Conservation (phyloP, 2,797 vertebrate genomes). For the Silurus lanzhouensis region DNA sequence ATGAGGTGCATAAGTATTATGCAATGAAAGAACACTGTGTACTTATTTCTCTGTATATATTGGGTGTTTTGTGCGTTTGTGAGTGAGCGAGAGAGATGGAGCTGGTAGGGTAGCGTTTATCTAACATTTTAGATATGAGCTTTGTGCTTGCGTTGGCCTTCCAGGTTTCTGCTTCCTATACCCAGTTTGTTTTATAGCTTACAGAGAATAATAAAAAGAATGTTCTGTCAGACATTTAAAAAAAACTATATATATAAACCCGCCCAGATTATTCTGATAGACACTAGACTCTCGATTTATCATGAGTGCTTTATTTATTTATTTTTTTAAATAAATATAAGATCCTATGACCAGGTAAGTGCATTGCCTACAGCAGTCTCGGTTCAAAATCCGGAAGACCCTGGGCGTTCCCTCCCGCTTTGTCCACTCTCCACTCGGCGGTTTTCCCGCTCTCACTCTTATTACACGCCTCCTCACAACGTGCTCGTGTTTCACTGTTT, state of each 20-base stretch:
- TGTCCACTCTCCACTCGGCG: slow-evolving; percentile 6
- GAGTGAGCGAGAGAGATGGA: background rate
- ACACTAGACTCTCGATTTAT: too few species aligned
- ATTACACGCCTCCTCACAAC: background rate
- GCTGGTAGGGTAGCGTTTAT: slow-evolving; percentile 15
- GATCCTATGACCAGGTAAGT: background rate
- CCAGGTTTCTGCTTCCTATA: slow-evolving; percentile 10
- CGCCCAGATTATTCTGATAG: background rate
- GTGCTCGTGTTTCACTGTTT: background rate
- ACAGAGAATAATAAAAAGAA: background rate
- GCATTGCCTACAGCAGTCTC: slow-evolving; percentile 16
- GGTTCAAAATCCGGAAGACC: slow-evolving; percentile 28
- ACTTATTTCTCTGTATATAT: slow-evolving; percentile 7
- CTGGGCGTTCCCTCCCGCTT: slow-evolving; percentile 13
- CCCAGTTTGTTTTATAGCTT: background rate
- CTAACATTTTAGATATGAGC: slow-evolving; percentile 41
- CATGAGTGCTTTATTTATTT: background rate
- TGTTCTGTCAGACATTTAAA: too few species aligned
- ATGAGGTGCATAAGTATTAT: background rate
- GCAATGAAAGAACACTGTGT: background rate
- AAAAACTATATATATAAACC: background rate
- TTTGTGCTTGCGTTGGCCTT: background rate
- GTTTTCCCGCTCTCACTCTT: slow-evolving; percentile 6
- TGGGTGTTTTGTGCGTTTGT: background rate
- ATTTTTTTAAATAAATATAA: background rate